A percentile compares a stretch with the other conserved stretches of the same genome.
phyloP scores from a whole-genome alignment of 2,888 invertebrate genomes.

The Holacanthella duospinosa region DNA sequence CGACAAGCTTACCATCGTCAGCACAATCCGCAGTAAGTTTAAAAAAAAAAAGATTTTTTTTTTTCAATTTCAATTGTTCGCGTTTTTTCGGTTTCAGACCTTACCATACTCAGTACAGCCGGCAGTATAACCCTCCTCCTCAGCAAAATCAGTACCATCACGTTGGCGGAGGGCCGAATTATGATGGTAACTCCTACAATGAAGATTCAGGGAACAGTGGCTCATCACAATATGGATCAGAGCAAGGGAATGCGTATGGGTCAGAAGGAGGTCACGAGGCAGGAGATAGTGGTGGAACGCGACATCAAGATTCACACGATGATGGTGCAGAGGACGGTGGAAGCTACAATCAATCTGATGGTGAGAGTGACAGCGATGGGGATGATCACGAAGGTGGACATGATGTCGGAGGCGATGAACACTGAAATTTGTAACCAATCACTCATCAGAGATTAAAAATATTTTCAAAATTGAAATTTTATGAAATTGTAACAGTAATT shows the following conservation, averaged over 20 bases:
- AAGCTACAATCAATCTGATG: neutral
- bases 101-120: neutral
- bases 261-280: neutral
- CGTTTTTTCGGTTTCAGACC: too few species aligned
- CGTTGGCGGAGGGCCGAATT: neutral
- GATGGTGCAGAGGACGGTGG: too few species aligned
- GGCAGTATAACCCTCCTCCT: neutral
- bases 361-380: neutral
- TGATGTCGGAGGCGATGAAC: neutral
- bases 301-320: neutral
- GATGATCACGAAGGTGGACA: neutral
- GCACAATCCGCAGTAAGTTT: slow-evolving; percentile 1
- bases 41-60: neutral
- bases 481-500: too few species aligned
- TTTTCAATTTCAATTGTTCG: too few species aligned
- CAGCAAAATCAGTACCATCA: neutral
- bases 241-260: neutral
- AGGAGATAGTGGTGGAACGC: neutral
- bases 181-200: neutral
- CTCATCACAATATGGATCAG: neutral
- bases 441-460: too few species aligned
- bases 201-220: neutral
- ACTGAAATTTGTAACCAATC: neutral
- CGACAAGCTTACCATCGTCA: neutral
- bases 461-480: too few species aligned